Conservation (phyloP, 1,140 invertebrate species). For the Euura saliciscinereae region DNA sequence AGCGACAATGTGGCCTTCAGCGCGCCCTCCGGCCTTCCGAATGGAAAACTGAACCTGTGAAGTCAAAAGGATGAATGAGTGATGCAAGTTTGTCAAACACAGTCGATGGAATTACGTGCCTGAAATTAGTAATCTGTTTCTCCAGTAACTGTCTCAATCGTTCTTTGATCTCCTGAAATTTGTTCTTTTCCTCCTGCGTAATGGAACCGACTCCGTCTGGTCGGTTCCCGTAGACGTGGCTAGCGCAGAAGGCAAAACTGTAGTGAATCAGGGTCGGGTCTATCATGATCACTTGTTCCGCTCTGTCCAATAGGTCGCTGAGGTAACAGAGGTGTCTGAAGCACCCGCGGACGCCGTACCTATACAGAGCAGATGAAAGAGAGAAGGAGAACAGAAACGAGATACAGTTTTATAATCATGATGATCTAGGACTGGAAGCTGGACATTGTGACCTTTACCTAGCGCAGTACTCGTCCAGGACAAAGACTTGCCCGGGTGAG, state of each 20-base stretch:
- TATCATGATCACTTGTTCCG: conserved; percentile 94
- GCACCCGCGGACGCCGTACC: conserved; percentile 95
- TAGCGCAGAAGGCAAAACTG: conserved; percentile 98
- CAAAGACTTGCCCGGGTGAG: conserved; percentile 97
- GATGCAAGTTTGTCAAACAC: too few relatives aligned
- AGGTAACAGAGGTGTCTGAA: conserved; percentile 96
- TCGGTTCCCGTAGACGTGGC: conserved; percentile 95
- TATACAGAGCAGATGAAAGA: conserved; percentile 37
- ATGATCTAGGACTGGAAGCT: too few relatives aligned
- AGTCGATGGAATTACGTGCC: conserved; percentile 62
- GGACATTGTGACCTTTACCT: conserved; percentile 48
- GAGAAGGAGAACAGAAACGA: not conserved
- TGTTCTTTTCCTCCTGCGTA: conserved; percentile 96
- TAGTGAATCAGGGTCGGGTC: conserved; percentile 99
- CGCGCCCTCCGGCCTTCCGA: conserved; percentile 96
- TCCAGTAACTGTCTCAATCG: conserved; percentile 90
- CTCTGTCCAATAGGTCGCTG: conserved; percentile 93
- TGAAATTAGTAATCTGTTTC: conserved; percentile 99
- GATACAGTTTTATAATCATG: not conserved
- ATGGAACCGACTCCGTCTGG: conserved; percentile 98
- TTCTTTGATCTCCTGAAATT: conserved; percentile 97
- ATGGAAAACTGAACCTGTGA: conserved; percentile 94
- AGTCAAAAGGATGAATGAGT: not conserved
- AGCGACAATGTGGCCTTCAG: conserved; percentile 96
- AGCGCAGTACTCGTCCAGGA: conserved; percentile 98